phyloP scores from a whole-genome alignment of 2,888 invertebrate species.

The Chouioia cunea region DNA sequence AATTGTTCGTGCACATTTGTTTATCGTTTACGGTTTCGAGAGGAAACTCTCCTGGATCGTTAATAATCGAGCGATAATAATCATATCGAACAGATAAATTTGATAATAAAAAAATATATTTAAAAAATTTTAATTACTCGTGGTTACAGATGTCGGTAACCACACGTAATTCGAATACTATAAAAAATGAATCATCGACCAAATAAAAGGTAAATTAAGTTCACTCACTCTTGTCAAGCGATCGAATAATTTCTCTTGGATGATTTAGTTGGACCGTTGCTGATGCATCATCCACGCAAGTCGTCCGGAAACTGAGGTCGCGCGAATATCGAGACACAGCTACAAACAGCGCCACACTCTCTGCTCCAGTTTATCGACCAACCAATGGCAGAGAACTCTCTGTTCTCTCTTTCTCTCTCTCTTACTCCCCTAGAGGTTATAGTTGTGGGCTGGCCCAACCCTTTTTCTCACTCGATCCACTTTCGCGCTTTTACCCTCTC shows the following conservation, averaged over 20 bases:
- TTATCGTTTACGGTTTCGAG: no score
- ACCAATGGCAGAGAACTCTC: constrained; percentile 21
- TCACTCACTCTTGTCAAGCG: constrained; percentile 29
- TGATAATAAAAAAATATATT: no score
- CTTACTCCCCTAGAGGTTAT: not conserved
- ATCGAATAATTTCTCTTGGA: not conserved
- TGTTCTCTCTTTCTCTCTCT: constrained; percentile 1
- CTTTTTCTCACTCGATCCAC: constrained; percentile 42
- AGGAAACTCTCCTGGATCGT: no score
- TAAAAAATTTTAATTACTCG: no score
- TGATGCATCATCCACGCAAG: constrained; percentile 24
- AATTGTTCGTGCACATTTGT: no score
- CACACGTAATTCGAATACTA: no score
- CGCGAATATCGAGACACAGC: constrained; percentile 18
- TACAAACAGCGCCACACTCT: constrained; percentile 54
- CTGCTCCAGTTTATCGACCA: constrained; percentile 63
- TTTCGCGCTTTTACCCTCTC: constrained; percentile 1
- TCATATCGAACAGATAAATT: no score
- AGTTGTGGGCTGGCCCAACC: constrained; percentile 51
- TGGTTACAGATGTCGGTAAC: no score
- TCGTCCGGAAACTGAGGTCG: constrained; percentile 29
- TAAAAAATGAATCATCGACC: no score
- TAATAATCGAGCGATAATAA: no score
- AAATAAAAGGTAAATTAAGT: not conserved
- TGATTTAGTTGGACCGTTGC: not conserved